phyloP scores from a whole-genome alignment of 1,140 invertebrate genomes.

The Mya arenaria region DNA sequence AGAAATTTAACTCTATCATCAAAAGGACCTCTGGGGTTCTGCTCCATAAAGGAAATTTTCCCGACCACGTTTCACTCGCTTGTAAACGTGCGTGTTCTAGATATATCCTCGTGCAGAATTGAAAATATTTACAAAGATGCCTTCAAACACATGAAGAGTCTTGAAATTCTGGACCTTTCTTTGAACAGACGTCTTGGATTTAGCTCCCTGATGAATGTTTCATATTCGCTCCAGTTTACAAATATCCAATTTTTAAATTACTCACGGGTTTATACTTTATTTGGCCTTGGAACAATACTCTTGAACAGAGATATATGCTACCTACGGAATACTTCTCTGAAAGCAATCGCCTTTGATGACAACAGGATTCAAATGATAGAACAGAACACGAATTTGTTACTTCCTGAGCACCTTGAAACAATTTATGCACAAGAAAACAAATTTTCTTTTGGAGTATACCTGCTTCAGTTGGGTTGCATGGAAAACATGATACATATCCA shows the following conservation, averaged over 20 bases:
- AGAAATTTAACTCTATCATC: too few species aligned
- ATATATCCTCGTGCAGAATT: conserved; percentile 48
- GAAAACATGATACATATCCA: neutral
- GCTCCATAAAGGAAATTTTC: too few species aligned
- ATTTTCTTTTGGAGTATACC: neutral
- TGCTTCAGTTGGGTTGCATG: neutral
- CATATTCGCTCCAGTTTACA: conserved; percentile 42
- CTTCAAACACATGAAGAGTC: neutral
- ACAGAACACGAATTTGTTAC: too few species aligned
- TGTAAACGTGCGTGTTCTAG: too few species aligned
- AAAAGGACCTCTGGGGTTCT: too few species aligned
- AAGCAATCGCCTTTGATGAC: too few species aligned
- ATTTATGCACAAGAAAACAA: neutral
- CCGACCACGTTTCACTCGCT: too few species aligned
- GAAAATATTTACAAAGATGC: conserved; percentile 6
- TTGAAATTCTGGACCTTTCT: conserved; percentile 49
- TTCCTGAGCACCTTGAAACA: neutral
- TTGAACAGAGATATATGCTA: neutral
- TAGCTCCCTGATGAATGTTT: conserved; percentile 3
- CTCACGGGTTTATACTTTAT: conserved; percentile 7
- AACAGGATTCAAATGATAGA: too few species aligned
- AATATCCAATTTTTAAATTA: conserved; percentile 17
- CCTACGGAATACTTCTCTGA: conserved; percentile 51
- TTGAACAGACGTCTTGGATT: conserved; percentile 43
- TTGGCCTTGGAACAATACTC: conserved; percentile 10